Base-by-base conservation (phyloP, 2,797 vertebrate species). In the Propithecus deckenii region DNA sequence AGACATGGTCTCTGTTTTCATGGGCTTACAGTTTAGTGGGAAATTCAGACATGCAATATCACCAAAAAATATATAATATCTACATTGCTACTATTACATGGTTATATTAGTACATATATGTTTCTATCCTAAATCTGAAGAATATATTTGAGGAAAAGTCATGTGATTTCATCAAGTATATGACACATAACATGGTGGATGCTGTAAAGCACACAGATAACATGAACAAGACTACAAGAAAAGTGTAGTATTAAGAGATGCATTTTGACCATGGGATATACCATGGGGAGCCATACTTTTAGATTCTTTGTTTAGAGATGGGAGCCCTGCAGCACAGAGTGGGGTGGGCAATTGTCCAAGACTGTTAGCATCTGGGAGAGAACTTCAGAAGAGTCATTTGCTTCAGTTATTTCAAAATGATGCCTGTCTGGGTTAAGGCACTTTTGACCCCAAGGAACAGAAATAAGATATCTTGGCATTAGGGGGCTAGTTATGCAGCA, bases 41-140 rank as follows among this genome's bases (percentile, higher is more conserved):
- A 85, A 88, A 61, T 78, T 86, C 57, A 81, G 61, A 89, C 43
- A 74, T 92, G 93, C 76, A 90, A 61, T 61, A 63, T 86, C 80
- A 80, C 57, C 41, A 22, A 35, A 43, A 88, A 93, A 61, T 79
- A 32, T 57, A 17, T 80, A 55, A 52, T 94, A 59, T 57, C 57
- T 87, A n/a, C 50, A 87, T n/a, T 92, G 18, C 17, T 76, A 81
- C 67, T 91, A 88, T 46, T 76, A n/a, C 38, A 32, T 89, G 28
- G 20, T 86, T 92, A 46, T 76, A 85, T 83, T 92, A 55, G 43
- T 86, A 95, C 59, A 28, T 93, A 61, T 55, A 76, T 23, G 46
- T 91, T 89, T 90, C 76, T 88, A 91, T 88, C 84, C 74, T 90
- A 96, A 93, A 81, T 89, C 41, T 95, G 75, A 88, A 89, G 55